Evolutionary conservation across 64 coral and sea anemone genomes (phyloP), one percentile per base, ranked within the genome.

Genomic region (Astreopora myriophthalma): DNA sequence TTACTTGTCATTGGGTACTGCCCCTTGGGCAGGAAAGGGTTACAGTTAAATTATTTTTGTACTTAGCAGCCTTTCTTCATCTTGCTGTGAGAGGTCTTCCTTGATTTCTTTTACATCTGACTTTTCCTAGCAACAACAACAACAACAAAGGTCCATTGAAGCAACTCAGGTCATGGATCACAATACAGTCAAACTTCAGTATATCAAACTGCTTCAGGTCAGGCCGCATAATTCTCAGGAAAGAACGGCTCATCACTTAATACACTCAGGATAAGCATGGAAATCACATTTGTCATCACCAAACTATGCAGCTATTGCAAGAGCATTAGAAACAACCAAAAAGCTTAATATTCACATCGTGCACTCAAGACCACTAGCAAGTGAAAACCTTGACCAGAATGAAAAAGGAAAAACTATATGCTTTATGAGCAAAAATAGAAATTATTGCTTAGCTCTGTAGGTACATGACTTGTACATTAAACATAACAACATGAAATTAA

Each of bases 71-170:
- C 88, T 92, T 51, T 92, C 57, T 86, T 94, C 77, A n/a, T 89
- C 74, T 34, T 93, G 71, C 16, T 85, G 34, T 51, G 94, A 69
- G 32, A 98, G 61, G 93, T 95, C 93, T 90, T 98, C 96, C 46
- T 95, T 98, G 35, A 98, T 98, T 89, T 98, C 96, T 58, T 88
- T 77, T 24, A 93, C 38, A 48, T 91, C 88, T 69, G 72, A 75
- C 44, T 95, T 48, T 81, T 39, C 86, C 96, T 95, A 32, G 12
- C 35, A 74, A 37, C 16, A 22, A 79, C 8, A 69, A 87, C 22
- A 79, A 22, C 7, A 32, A 49, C 1, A 22, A 24, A 31, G 6
- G 26, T 12, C 34, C n/a, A n/a, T n/a, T n/a, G n/a, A n/a, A n/a
- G n/a, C n/a, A n/a, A n/a, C n/a, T n/a, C n/a, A n/a, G n/a, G n/a